Conservation (phyloP, 1,140 invertebrate species). For the Drosophila nebulosa region DNA sequence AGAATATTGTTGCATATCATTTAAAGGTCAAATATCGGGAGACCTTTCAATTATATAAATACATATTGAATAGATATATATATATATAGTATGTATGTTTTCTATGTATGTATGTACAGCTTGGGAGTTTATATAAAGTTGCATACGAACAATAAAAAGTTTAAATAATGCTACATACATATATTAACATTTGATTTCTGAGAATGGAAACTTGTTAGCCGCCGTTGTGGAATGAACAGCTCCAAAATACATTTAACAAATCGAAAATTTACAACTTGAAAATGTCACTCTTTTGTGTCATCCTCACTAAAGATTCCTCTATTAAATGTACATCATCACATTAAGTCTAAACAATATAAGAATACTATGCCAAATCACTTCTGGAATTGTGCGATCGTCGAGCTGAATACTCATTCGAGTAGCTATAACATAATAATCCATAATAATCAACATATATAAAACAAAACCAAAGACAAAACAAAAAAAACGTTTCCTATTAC, state of each 20-base stretch:
- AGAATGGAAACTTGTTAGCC: conserved; percentile 27
- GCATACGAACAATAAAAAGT: conserved; percentile 31
- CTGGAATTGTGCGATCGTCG: conserved; percentile 64
- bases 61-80: conserved; percentile 13
- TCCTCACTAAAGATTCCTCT: not conserved
- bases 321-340: not conserved
- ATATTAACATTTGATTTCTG: conserved; percentile 32
- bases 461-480: conserved; percentile 3
- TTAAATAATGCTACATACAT: conserved; percentile 23
- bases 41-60: conserved; percentile 31
- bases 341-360: conserved; percentile 54
- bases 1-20: not conserved
- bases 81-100: not conserved
- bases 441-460: conserved; percentile 6
- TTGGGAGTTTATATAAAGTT: conserved; percentile 19
- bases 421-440: conserved; percentile 9
- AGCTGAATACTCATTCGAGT: conserved; percentile 15
- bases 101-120: not conserved
- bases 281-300: too few species aligned
- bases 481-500: conserved; percentile 34
- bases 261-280: too few species aligned
- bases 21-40: conserved; percentile 24
- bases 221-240: conserved; percentile 51
- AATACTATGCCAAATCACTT: conserved; percentile 74
- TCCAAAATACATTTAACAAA: conserved; percentile 22